Conservation (phyloP, 2,888 invertebrate species). For the Taphrorychus bicolor region DNA sequence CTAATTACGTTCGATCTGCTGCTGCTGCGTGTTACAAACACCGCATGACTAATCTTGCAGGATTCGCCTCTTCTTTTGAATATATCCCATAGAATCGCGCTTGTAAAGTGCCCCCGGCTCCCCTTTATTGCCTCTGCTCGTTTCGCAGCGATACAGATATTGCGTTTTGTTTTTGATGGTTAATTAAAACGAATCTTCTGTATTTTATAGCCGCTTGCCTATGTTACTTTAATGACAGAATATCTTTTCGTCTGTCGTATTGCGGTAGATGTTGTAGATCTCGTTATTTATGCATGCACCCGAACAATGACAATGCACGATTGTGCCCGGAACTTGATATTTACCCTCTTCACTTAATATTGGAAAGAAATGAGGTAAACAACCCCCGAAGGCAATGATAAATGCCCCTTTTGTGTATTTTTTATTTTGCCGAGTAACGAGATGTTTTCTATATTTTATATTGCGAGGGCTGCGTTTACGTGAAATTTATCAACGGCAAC, state of each 20-base stretch:
- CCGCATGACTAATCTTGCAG: not conserved
- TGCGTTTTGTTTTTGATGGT: not conserved
- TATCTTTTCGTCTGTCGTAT: not conserved
- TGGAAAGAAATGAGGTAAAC: not conserved
- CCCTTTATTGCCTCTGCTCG: not conserved
- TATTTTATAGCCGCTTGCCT: not conserved
- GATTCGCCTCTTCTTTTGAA: not conserved
- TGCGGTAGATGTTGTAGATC: too few relatives aligned
- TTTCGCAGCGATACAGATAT: not conserved
- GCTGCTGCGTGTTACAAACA: not conserved
- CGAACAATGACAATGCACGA: too few relatives aligned
- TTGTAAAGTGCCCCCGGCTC: not conserved
- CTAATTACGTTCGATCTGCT: not conserved
- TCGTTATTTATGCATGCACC: too few relatives aligned
- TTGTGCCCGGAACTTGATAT: too few relatives aligned
- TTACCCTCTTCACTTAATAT: not conserved
- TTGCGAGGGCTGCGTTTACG: constrained; percentile 17
- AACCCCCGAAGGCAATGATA: constrained; percentile 7
- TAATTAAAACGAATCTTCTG: not conserved
- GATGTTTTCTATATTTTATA: constrained; percentile 19
- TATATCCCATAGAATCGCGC: not conserved
- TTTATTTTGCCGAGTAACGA: constrained; percentile 20
- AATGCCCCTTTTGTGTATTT: constrained; percentile 11
- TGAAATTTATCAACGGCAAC: constrained; percentile 24
- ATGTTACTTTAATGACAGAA: not conserved